phyloP scores from a whole-genome alignment of 2,797 vertebrate genomes.

The Phalloptychus januarius region DNA sequence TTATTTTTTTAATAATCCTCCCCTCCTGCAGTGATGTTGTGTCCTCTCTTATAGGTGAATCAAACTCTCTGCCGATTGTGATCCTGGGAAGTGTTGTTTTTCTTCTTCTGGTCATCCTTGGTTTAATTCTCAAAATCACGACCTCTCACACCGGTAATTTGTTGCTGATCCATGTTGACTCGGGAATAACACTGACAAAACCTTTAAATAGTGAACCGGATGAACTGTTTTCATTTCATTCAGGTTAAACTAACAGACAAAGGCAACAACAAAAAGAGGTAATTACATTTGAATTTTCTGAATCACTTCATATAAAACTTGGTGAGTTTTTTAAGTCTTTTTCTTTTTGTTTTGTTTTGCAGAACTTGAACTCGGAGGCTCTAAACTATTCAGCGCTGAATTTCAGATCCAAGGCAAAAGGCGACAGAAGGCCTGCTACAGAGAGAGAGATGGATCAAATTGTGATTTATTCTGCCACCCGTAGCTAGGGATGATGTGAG shows the following conservation, averaged over 20 bases:
- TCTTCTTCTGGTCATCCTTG: conserved; percentile 11
- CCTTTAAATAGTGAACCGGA: background rate
- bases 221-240: background rate
- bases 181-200: background rate
- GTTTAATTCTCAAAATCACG: background rate
- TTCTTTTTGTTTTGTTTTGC: background rate
- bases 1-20: background rate
- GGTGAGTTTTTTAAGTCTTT: background rate
- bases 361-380: conserved; percentile 16
- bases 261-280: conserved; percentile 8
- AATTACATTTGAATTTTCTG: background rate
- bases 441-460: background rate
- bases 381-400: conserved; percentile 20
- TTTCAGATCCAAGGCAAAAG: conserved; percentile 16
- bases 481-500: background rate
- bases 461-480: conserved; percentile 41
- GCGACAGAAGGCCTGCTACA: background rate
- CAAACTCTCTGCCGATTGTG: background rate
- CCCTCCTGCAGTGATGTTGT: background rate
- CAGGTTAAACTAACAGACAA: conserved; percentile 12
- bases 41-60: background rate
- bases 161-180: background rate
- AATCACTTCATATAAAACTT: rapidly evolving
- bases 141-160: background rate
- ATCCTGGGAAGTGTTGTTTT: background rate